Evolutionary conservation across 1,140 invertebrate species (phyloP), one percentile per base, ranked within the genome.

Genomic region (Kradibia gibbosae): DNA sequence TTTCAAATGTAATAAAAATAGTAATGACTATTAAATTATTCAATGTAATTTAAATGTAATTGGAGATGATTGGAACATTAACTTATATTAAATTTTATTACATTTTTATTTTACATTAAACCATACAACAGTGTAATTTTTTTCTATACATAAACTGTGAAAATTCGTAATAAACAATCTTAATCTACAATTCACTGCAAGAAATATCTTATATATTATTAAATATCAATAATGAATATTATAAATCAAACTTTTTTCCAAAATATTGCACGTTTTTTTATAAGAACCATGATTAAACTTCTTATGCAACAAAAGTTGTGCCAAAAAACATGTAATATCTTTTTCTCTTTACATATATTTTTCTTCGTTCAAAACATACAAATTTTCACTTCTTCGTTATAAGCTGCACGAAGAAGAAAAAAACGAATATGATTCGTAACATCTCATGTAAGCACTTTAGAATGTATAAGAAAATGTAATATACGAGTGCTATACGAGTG

Each of bases 331-430:
- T n/a, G 57, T 48, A 60, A 73, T 34, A 71, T 48, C n/a, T 71
- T 55, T 45, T 62, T 60, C 20, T 74, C n/a, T 62, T 76, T 76
- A 20, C 34, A 67, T 39, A n/a, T n/a, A 22, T 60, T 42, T 31
- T 53, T 50, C 71, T 72, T 53, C 57, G 25, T 5, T 73, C 39
- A 31, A 80, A 81, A 81, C 15, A 75, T 36, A 53, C n/a, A 53
- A 79, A 74, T 71, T 76, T 70, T 76, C 11, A 8, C 22, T 67
- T 57, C 48, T 25, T 45, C 50, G 73, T 70, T 75, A 57, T 31
- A 81, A 81, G 25, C 57, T 81, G n/a, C n/a, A 55, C 55, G 36
- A 81, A 20, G 79, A 81, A 81, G 79, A 76, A 81, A 76, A 70
- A 74, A 76, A 42, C 45, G 48, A 71, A 7, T 22, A 77, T 57